Base-by-base conservation (phyloP, 92 coral and sea anemone genomes). In the Porites lobata region DNA sequence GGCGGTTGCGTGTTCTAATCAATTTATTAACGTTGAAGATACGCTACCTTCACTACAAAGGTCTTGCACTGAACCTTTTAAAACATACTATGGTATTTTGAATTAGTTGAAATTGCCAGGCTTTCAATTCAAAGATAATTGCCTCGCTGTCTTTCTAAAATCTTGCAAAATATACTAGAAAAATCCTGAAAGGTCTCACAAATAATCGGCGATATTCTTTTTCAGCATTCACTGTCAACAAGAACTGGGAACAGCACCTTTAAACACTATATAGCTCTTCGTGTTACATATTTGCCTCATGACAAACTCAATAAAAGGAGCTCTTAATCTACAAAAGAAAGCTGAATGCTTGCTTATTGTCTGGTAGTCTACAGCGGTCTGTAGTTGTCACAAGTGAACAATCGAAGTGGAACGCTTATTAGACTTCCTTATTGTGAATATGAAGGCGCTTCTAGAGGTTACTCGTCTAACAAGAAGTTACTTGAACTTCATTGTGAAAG, bases 331-430 rank as follows among this genome's bases (percentile, higher is more conserved):
- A 61, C 69, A 58, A 70, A 67, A 82, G 54, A 21, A 38, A 20
- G 50, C 78, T 82, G 38, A 82, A 82, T 82, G 78, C 77, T 70
- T 70, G 50, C n/a, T 82, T 32, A 82, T 82, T 82, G 86, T 82
- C 86, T 82, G 17, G 78, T 7, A 57, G 78, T 56, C 52, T 80
- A 20, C 26, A 57, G 59, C 18, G 56, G 69, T 82, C 75, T 80
- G 13, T 71, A 70, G 70, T 51, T 18, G 57, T 82, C 77, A 82
- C 70, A 81, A 54, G 78, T 69, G 29, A 66, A 82, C 86, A 82
- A 82, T 70, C 19, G 19, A 14, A n/a, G 71, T 38, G 77, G 77
- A 58, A 18, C 47, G 38, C 59, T 82, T 71, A 82, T 82, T 78
- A 68, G 19, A n/a, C 86, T 80, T 50, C 13, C 26, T 72, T 82